Evolutionary conservation across 2,888 invertebrate genomes (phyloP), one percentile per base, ranked within the genome.

Genomic region (Phymatocera aterrima): DNA sequence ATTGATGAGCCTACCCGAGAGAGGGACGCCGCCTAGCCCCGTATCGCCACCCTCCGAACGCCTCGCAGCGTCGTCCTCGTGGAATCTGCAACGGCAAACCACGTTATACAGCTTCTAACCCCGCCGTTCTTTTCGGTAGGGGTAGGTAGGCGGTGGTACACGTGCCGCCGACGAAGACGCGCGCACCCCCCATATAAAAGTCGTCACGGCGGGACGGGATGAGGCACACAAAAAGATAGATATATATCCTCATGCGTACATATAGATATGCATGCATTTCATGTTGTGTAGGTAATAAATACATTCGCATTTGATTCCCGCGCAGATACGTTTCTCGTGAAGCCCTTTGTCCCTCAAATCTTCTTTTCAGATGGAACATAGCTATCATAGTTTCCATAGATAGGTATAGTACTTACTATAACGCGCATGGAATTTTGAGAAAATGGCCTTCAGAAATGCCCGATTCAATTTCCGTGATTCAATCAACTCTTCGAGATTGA

Each of bases 121-220:
- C 51, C 28, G 48, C 48, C 18, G 48, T 68, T 57, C 18, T 37
- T n/a, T 34, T 28, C 34, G 40, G 43, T 68, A 70, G 48, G 31
- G 43, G 43, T 43, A 68, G 65, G 57, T 57, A 21, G 70, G 48
- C 70, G 70, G 70, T 70, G 70, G 70, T 70, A 70, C 70, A 70
- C 70, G 70, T 70, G 70, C 70, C 48, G 70, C 31, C 70, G 48
- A 28, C 46, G 70, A 48, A 70, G 70, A 48, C 70, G 70, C 70
- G 70, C 70, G 70, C 70, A 70, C 51, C 70, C 70, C 6, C 31
- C 43, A n/a, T 24, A 24, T 37, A 18, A 34, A 64, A 57, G 57
- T 64, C 18, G n/a, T n/a, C 68, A 24, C 46, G 21, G 68, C 40
- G 68, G 46, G 46, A 68, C 68, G 68, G 68, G 68, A 68, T 68